A percentile compares a stretch with the other conserved stretches of the same genome.
Evolutionary conservation across 2,888 invertebrate genomes (phyloP).

Genomic region (Eumerus sabulonum): DNA sequence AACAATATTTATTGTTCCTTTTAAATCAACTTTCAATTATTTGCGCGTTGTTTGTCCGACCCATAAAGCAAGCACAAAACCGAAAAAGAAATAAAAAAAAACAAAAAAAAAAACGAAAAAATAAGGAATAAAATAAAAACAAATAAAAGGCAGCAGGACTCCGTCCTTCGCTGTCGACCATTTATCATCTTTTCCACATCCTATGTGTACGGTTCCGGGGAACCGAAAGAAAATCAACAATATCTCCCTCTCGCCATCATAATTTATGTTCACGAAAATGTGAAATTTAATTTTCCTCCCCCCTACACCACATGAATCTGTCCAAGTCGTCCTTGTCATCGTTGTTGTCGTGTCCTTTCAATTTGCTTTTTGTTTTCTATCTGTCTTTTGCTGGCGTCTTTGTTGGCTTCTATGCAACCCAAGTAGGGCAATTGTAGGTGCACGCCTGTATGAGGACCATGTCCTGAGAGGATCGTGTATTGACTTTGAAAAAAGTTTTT

Average conservation of each 20-base stretch:
- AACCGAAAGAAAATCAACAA: conserved; percentile 33
- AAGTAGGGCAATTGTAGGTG: too few relatives aligned
- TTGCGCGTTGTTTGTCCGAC: conserved; percentile 22
- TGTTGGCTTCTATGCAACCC: too few relatives aligned
- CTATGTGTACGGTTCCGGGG: background rate
- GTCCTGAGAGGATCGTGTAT: too few relatives aligned
- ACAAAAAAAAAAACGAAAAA: background rate
- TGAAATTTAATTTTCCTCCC: conserved; percentile 51
- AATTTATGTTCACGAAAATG: conserved; percentile 54
- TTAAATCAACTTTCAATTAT: conserved; percentile 30
- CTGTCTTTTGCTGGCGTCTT: too few relatives aligned
- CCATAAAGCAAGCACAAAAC: conserved; percentile 6
- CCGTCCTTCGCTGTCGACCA: conserved; percentile 6
- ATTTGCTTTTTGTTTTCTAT: background rate
- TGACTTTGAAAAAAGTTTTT: too few relatives aligned
- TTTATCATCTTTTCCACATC: conserved; percentile 30
- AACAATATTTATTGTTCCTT: conserved; percentile 14
- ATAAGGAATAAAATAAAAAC: background rate
- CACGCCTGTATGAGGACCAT: too few relatives aligned
- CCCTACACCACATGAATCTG: conserved; percentile 51
- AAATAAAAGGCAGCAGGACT: background rate
- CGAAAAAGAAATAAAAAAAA: conserved; percentile 2
- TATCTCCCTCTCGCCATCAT: conserved; percentile 50
- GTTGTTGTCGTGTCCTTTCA: conserved; percentile 27
- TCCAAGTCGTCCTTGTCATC: conserved; percentile 6